Base-by-base conservation (phyloP, 2,888 invertebrate genomes). In the Ophion obscuratus region DNA sequence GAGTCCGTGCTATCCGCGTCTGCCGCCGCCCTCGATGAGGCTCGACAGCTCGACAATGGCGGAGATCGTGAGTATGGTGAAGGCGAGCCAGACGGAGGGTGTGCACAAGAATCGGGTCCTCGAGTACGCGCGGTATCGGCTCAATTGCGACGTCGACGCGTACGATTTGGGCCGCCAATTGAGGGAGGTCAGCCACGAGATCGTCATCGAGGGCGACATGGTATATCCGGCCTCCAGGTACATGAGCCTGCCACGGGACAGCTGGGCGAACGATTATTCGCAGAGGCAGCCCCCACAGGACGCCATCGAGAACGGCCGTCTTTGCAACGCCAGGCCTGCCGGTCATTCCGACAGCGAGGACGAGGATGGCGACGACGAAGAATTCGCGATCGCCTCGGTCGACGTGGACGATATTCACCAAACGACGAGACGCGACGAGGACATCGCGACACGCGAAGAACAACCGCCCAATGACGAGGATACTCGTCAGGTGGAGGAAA, bases 151-250 rank as follows among this genome's bases (percentile, higher is more conserved):
- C 2, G 53, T 92, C 2, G 71, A 81, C 2, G 20, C 74, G 1
- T 2, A 76, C 0, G 88, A 90, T 44, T 74, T 92, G 14, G 84
- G 80, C 6, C 31, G 71, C 0, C 89, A 90, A 17, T 76, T 93
- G 24, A 53, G n/a, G 0, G 76, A 87, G 11, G 17, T 93, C 6
- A 71, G 84, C 5, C 88, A 91, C 31, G 64, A 80, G 10, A 17
- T 91, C 6, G 10, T 1, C 17, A 11, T 89, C 0, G 62, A 85
- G 0, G 53, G 64, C 9, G 77, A 76, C 11, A 57, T 76, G 17
- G 20, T 87, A 2, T 88, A 84, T 87, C 76, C 88, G 4, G 66
- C 66, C 14, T 10, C 31, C 14, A 6, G 6, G 11, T 5, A 24
- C 11, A 20, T 24, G n/a, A 2, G 31, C 17, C 61, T 27, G 27